Base-by-base conservation (phyloP, 2,797 vertebrate genomes). In the Sebastes trivittatus region DNA sequence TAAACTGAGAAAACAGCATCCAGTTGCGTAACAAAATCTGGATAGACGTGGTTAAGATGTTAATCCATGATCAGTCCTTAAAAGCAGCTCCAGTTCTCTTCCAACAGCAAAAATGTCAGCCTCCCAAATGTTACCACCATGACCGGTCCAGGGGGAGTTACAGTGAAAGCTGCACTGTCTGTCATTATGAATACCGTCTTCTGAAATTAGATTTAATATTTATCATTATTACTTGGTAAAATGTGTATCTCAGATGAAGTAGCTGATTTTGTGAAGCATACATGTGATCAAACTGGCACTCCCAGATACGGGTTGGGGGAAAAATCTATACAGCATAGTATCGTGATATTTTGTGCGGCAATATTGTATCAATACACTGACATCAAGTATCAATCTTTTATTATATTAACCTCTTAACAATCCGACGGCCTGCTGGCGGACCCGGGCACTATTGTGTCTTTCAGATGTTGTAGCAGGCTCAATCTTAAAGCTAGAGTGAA, bases 21-120 rank as follows among this genome's bases (percentile, higher is more conserved):
- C 34, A 38, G 75, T 84, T 91, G 46, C 68, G 6, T 76, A 78
- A 87, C 30, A 80, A 62, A 76, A 81, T 84, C 83, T 30, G 72
- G 78, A 82, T 86, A 7, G 81, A 77, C 4, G 3, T 23, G 36
- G 58, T 72, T 80, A n/a, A 71, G 54, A 84, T 80, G 69, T 80
- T 88, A 91, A 91, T 89, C 86, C 73, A 10, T 13, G 81, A 85
- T 92, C 76, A 88, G 80, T 76, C 77, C 42, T 63, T 82, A 29
- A 86, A 88, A 91, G 85, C 80, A 38, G 86, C 77, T 86, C 84
- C 69, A 67, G 65, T 11, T 61, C 46, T 34, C 46, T 30, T 74
- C 59, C 68, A 72, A 32, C 62, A 66, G 7, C 60, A 68, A 76
- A 76, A 76, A 62, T 36, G 42, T 68, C 61, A 49, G 9, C 73